Evolutionary conservation across 2,797 vertebrate species (phyloP).

Genomic region (Enteromius trimaculatus): DNA sequence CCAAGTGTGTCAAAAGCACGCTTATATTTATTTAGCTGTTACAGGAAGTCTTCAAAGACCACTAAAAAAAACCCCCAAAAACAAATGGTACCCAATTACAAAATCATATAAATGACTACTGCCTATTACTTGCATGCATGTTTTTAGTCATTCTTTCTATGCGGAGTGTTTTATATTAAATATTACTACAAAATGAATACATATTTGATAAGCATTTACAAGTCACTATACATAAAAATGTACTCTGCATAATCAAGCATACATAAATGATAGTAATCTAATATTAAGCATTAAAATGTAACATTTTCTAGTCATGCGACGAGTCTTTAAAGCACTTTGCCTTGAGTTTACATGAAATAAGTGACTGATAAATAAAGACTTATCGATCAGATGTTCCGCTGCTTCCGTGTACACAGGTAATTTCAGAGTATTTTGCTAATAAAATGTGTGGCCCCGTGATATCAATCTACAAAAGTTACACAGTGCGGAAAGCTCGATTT

Average conservation of each 20-base stretch:
- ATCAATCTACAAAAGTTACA: neutral
- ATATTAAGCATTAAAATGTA: neutral
- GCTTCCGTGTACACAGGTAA: neutral
- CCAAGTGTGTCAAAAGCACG: constrained; percentile 55
- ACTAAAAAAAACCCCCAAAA: neutral
- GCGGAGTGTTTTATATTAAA: neutral
- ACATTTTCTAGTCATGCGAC: neutral
- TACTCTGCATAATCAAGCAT: neutral
- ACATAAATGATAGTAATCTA: neutral
- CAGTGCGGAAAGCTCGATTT: neutral
- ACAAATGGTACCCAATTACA: constrained; percentile 13
- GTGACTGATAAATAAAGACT: neutral
- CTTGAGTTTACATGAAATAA: neutral
- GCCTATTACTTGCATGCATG: neutral
- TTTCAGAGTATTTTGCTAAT: neutral
- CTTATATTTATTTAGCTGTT: constrained; percentile 48
- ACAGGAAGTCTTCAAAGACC: constrained; percentile 27
- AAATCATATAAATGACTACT: constrained; percentile 5
- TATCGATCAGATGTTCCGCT: neutral
- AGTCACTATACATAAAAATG: neutral
- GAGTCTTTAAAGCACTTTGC: neutral
- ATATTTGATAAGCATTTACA: neutral
- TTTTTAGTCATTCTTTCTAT: neutral
- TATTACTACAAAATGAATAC: neutral
- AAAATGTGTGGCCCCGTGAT: neutral